A percentile compares a stretch with the other conserved stretches of the same genome.
These are phyloP conservation scores for Geotrupes spiniger DNA, from an alignment of 2,888 invertebrate species.

Conservation along the genomic window DNA sequence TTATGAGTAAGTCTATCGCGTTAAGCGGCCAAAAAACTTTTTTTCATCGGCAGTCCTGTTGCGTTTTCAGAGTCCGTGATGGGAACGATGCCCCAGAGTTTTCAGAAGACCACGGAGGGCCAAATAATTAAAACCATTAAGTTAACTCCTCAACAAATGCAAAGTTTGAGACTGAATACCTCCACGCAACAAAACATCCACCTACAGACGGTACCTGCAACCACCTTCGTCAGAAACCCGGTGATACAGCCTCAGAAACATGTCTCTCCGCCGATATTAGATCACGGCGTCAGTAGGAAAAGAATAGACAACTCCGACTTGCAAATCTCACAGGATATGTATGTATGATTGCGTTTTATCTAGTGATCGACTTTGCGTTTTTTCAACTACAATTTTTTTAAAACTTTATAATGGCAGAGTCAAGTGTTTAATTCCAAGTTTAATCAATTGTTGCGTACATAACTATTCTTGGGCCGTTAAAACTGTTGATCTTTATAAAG, in stretches of 20 bases:
- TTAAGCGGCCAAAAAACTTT: constrained; percentile 8
- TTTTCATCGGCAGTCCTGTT: not conserved
- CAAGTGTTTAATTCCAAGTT: no score
- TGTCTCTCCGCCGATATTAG: constrained; percentile 60
- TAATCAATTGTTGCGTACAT: no score
- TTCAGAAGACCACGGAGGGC: constrained; percentile 14
- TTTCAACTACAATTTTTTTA: no score
- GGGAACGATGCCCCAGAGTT: constrained; percentile 12
- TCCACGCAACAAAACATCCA: constrained; percentile 38
- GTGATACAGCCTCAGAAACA: constrained; percentile 30
- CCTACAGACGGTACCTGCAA: constrained; percentile 35
- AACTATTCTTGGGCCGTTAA: no score
- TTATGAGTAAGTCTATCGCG: constrained; percentile 47
- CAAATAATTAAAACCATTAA: constrained; percentile 53
- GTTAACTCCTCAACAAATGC: constrained; percentile 54
- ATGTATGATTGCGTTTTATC: constrained; percentile 32
- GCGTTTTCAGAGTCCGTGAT: constrained; percentile 16
- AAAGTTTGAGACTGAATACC: constrained; percentile 41
- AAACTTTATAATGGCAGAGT: no score
- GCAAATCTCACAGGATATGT: constrained; percentile 58
- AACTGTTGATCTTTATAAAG: no score
- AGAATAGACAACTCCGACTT: constrained; percentile 57
- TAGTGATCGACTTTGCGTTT: no score
- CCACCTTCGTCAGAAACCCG: constrained; percentile 39
- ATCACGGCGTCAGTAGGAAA: constrained; percentile 56